Base-by-base conservation (phyloP, 2,888 invertebrate species). In the Antheraea yamamai region DNA sequence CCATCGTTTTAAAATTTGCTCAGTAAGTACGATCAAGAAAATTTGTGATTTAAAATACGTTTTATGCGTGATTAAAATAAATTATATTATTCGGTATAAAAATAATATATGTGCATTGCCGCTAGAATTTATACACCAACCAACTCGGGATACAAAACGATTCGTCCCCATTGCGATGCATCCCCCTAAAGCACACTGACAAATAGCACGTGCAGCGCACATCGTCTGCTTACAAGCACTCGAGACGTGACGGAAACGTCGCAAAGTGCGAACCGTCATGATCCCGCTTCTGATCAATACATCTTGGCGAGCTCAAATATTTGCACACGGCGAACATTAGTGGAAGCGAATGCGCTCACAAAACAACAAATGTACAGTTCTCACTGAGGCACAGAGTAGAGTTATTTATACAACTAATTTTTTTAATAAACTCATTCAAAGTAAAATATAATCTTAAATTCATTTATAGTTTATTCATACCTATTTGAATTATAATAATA, bases 301-400 rank as follows among this genome's bases (percentile, higher is more conserved):
- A 91, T 88, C 91, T 91, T 88, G 87, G 80, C 85, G 82, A 87
- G 84, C 85, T 91, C 92, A 91, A 94, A 94, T 93, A 93, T 94
- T 94, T 93, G 91, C 93, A 89, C 93, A 90, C 88, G 86, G 78
- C 83, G 89, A 87, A 91, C 92, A 92, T 93, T 92, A 93, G 91
- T 82, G 74, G 64, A 66, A 66, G 64, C 64, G 64, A 66, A 30
- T 66, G 64, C 64, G 64, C 64, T 66, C 18, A 30, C 64, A 66
- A 66, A 66, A 66, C 30, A 66, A 8, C 64, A 66, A 66, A 66
- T 66, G 64, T 66, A 66, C 14, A 30, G 6, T 26, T 66, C 30
- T 66, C 64, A 66, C 4, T 66, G 64, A 66, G 64, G 16, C 7
- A 26, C 64, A 66, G 64, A 66, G 64, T 66, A 66, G 64, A 23